Percentiles rank a stretch among this genome's conserved stretches.
Evolutionary conservation across 2,888 invertebrate species (phyloP).

Genomic region (Fissipunctia ypsillon): DNA sequence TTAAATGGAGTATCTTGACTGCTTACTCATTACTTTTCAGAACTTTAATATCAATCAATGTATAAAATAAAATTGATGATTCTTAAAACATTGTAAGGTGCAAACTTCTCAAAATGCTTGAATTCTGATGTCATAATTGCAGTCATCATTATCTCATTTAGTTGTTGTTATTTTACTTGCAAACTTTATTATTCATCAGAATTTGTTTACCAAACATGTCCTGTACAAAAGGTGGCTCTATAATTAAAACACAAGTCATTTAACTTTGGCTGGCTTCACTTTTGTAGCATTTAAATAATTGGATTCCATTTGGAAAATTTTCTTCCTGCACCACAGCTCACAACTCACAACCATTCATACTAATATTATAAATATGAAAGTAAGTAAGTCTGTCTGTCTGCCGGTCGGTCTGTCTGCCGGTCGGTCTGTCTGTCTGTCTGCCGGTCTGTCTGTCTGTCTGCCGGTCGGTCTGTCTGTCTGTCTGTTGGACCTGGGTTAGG

Average conservation of each 20-base stretch:
- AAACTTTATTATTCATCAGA: not conserved
- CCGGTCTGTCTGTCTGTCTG: not conserved
- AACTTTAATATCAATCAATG: not conserved
- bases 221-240: not conserved
- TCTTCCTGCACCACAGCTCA: not conserved
- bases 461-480: not conserved
- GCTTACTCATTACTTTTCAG: not conserved
- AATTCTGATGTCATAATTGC: conserved; percentile 36
- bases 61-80: not conserved
- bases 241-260: conserved; percentile 1
- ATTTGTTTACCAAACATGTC: conserved; percentile 35
- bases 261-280: not conserved
- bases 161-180: conserved; percentile 22
- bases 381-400: not conserved
- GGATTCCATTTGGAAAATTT: not conserved
- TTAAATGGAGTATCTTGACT: not conserved
- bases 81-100: not conserved
- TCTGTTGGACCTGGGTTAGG: too few relatives aligned
- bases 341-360: not conserved
- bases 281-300: not conserved
- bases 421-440: not conserved
- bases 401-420: not conserved
- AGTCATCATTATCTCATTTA: conserved; percentile 38
- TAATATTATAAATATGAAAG: not conserved
- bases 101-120: not conserved